Percentiles rank a stretch among this genome's conserved stretches.
Conservation (phyloP, 2,797 vertebrate genomes). For the Myotis findleyi region DNA sequence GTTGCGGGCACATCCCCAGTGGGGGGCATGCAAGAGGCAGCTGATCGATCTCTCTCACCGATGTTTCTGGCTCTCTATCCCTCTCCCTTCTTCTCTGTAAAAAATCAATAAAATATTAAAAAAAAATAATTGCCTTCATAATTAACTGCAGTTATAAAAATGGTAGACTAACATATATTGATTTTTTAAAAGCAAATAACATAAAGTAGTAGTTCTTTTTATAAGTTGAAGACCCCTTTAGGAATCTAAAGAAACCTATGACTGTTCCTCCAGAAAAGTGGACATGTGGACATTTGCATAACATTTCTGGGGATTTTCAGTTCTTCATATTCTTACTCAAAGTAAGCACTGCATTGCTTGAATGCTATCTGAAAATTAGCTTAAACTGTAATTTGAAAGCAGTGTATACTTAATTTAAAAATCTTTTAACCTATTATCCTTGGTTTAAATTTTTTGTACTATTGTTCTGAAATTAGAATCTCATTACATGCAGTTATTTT, state of each 20-base stretch:
- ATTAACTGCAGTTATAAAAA: background rate
- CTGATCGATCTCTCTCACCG: too few relatives aligned
- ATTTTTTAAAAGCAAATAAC: background rate
- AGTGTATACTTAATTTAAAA: background rate
- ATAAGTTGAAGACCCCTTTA: background rate
- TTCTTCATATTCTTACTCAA: background rate
- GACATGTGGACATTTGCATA: background rate
- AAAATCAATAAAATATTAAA: too few relatives aligned
- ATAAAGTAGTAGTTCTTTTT: background rate
- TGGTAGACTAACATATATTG: background rate
- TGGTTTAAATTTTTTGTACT: background rate
- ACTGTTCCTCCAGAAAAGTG: background rate
- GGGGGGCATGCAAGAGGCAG: too few relatives aligned
- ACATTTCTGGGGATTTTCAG: background rate
- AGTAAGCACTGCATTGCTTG: background rate
- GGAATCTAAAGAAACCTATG: background rate
- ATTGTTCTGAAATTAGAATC: background rate
- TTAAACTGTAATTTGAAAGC: constrained; percentile 17
- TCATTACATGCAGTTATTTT: background rate
- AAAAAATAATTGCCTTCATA: background rate
- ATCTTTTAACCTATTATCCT: background rate
- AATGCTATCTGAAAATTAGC: background rate
- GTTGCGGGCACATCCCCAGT: too few relatives aligned
- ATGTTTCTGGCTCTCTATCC: too few relatives aligned
- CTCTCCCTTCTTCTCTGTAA: too few relatives aligned